Evolutionary conservation across 1,140 invertebrate genomes (phyloP), one percentile per base, ranked within the genome.

Genomic region (Anastatus disparis): DNA sequence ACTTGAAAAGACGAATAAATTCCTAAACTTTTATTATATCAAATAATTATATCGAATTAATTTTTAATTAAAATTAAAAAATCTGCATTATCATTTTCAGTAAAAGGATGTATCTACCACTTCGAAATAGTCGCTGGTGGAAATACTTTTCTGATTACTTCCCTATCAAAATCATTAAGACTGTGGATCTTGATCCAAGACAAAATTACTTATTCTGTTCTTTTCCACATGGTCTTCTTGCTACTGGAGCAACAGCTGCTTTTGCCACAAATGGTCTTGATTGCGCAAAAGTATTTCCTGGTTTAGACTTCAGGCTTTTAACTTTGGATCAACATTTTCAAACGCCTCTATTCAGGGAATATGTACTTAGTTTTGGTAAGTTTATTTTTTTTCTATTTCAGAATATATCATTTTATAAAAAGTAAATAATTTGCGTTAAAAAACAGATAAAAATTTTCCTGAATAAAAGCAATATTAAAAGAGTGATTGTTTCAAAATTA

Each of bases 181-280:
- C 94, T 0, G 87, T 85, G 0, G 94, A 96, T 8, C 80, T 97
- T 42, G 90, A 93, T 77, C 90, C 94, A 1, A 87, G 88, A 7
- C 91, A 87, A 72, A 96, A 96, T 82, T 98, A 98, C 79, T 87
- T 98, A 2, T 90, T 97, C 71, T 93, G 93, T 2, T 91, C 89
- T 59, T 96, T 96, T 85, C 97, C 97, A 1, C 97, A 99, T 83
- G 97, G 97, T 1, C 88, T 97, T 12, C 86, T 95, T 8, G 91
- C 91, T 31, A 89, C 89, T 6, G 94, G 95, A 15, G 88, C 90
- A 12, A 93, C 95, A 78, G 88, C 88, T 1, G 90, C 92, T 70
- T 96, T 98, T 85, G 91, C 88, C 0, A 94, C 95, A 0, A 93
- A 97, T 73, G 90, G 88, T 9, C 85, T 87, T 0, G 86, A 89